These are phyloP conservation scores for Drosophila lacicola DNA, from an alignment of 2,888 invertebrate species.

Conservation along the genomic window DNA sequence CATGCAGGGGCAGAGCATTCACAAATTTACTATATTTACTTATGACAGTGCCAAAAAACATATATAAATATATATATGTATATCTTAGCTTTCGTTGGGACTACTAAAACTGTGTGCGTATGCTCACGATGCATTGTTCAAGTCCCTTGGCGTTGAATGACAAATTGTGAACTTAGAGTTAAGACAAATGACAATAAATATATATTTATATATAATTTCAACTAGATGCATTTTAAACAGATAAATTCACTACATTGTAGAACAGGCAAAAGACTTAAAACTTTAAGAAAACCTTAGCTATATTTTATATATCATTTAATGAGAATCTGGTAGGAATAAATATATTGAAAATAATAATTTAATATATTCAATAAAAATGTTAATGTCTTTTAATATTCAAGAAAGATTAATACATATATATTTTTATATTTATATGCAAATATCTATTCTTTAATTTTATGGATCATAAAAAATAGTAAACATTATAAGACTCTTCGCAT, in stretches of 20 bases:
- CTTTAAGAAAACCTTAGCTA: too few relatives aligned
- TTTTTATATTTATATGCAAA: too few relatives aligned
- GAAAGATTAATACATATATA: too few relatives aligned
- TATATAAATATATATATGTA: neutral
- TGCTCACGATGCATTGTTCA: neutral
- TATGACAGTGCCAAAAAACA: slow-evolving; percentile 56
- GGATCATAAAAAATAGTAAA: too few relatives aligned
- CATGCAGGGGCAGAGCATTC: slow-evolving; percentile 21
- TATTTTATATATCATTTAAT: too few relatives aligned
- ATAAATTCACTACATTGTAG: neutral
- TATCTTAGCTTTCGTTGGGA: neutral
- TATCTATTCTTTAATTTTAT: too few relatives aligned
- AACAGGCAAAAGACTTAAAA: neutral
- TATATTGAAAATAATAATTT: too few relatives aligned
- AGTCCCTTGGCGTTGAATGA: neutral
- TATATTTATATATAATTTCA: neutral
- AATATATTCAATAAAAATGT: too few relatives aligned
- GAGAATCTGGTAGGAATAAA: too few relatives aligned
- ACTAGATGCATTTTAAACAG: neutral
- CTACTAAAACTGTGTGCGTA: too few relatives aligned
- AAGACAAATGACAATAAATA: neutral
- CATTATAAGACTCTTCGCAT: too few relatives aligned
- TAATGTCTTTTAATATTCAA: too few relatives aligned
- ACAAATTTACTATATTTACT: slow-evolving; percentile 22
- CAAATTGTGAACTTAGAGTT: neutral